Percentiles rank a stretch among this genome's conserved stretches.
These are phyloP conservation scores for Scomber colias DNA, from an alignment of 2,113 vertebrate species.

Conservation along the genomic window DNA sequence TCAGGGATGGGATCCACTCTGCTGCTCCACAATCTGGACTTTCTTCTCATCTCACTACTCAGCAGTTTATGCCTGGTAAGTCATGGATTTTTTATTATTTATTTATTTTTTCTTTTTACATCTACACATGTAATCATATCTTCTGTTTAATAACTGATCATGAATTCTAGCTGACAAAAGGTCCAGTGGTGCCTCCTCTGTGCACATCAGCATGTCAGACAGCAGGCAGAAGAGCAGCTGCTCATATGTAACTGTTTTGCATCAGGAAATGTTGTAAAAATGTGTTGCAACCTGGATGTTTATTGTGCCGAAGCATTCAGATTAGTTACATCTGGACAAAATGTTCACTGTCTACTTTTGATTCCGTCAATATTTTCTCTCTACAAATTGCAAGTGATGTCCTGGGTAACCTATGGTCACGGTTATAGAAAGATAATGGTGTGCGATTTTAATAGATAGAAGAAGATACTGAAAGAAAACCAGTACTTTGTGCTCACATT, in stretches of 20 bases:
- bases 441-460: background rate
- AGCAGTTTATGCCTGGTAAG: constrained; percentile 91
- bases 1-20: constrained; percentile 91
- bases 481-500: background rate
- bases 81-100: constrained; percentile 41
- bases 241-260: background rate
- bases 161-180: background rate
- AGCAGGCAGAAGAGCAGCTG: constrained; percentile 12
- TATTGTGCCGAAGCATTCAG: background rate
- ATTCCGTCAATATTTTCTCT: background rate
- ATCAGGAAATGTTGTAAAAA: background rate
- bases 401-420: background rate
- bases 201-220: constrained; percentile 9
- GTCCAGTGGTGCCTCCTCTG: constrained; percentile 3
- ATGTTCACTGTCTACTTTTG: background rate
- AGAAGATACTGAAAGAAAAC: background rate
- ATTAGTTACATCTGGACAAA: constrained; percentile 1
- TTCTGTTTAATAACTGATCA: background rate
- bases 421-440: background rate
- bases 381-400: background rate
- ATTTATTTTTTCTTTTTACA: background rate
- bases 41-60: constrained; percentile 87
- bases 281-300: background rate
- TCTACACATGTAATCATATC: background rate
- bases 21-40: constrained; percentile 87